Evolutionary conservation across 1,140 invertebrate species (phyloP), one percentile per base, ranked within the genome.

Genomic region (Bursaphelenchus mucronatus): DNA sequence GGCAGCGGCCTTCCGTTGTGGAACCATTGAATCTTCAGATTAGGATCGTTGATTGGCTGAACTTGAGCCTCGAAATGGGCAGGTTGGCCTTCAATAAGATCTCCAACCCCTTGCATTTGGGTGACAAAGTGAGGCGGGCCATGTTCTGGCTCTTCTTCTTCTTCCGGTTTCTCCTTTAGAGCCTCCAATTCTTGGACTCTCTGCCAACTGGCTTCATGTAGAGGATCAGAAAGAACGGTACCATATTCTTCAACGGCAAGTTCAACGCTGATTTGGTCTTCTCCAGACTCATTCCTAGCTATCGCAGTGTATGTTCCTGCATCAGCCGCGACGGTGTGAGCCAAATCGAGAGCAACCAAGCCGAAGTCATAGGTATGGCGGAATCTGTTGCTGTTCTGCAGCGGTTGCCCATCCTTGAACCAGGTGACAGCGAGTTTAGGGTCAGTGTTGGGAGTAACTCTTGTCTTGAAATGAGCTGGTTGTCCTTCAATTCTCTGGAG

Each of bases 1-100:
- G 63, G 49, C 41, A 80, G 49, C 17, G 76, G 78, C 4, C 76
- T 58, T 51, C 75, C 79, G 47, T 80, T 80, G 70, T 93, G 90
- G 86, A 88, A 94, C 92, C 92, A 95, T 83, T 94, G 91, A n/a
- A 95, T 90, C 70, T 88, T 86, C 88, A 94, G 90, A 58, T 89
- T 91, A 0, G 90, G 89, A 83, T 95, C 92, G 74, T 90, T 90
- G 11, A 91, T 87, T 15, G 92, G 92, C 59, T 87, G 87, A 30
- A 94, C 63, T 44, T 74, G 71, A 1, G 78, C 76, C 74, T 94
- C 91, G 73, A 94, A 94, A 82, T 94, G 91, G 75, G 89, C 89
- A 3, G 90, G 86, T 65, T 88, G 88, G 46, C 90, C 89, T 86
- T 95, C 92, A 63, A 87, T 86, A 0, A 92, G 86, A 81, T 92